Conservation (phyloP, 2,113 vertebrate species). For the Catharus bicknelli region DNA sequence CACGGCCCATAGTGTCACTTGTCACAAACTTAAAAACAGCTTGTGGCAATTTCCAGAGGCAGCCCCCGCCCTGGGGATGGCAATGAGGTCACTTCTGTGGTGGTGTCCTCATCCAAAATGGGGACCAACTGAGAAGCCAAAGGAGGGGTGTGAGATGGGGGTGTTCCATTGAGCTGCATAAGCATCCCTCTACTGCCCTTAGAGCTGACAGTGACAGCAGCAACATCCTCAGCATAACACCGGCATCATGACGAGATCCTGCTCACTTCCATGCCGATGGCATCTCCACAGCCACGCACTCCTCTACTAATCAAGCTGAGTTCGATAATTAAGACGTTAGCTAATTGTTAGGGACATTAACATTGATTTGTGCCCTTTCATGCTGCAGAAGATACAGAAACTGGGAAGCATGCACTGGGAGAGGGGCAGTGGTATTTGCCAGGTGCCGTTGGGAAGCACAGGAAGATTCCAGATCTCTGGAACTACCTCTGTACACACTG, state of each 20-base stretch:
- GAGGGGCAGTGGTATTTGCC: not conserved
- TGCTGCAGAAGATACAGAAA: not conserved
- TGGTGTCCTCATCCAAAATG: not conserved
- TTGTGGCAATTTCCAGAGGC: not conserved
- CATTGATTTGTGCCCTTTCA: constrained; percentile 71
- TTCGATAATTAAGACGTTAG: constrained; percentile 70
- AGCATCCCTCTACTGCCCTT: not conserved
- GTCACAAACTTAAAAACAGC: not conserved
- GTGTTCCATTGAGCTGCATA: not conserved
- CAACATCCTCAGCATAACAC: not conserved
- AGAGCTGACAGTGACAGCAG: not conserved
- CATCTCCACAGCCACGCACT: not conserved
- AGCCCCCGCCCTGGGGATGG: not conserved
- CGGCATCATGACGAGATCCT: not conserved
- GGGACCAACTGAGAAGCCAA: rapidly evolving
- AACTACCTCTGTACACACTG: not conserved
- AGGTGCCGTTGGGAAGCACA: not conserved
- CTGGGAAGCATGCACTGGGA: rapidly evolving
- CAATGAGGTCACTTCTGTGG: rapidly evolving
- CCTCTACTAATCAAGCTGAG: constrained; percentile 26
- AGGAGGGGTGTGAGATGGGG: not conserved
- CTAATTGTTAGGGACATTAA: constrained; percentile 71
- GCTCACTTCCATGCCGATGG: not conserved
- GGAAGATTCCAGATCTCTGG: not conserved
- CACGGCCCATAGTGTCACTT: not conserved